Conservation (phyloP, 2,113 vertebrate species). For the Nipponia nippon region DNA sequence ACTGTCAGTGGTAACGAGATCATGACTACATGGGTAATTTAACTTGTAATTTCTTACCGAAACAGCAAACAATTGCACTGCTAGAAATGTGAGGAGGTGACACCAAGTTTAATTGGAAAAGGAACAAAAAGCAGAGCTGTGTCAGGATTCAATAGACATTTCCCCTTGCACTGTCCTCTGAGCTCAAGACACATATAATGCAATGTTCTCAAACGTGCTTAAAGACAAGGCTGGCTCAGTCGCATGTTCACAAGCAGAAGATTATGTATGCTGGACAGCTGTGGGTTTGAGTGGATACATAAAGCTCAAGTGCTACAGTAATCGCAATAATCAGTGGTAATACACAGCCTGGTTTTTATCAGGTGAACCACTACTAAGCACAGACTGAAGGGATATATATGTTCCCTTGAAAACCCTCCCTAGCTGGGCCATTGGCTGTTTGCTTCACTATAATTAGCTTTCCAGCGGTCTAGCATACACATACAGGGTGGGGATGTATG, state of each 20-base stretch:
- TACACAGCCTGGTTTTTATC: not conserved
- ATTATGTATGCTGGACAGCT: not conserved
- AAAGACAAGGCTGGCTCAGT: not conserved
- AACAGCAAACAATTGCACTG: not conserved
- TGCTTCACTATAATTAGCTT: not conserved
- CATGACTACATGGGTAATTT: not conserved
- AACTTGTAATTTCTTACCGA: not conserved
- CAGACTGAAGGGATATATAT: not conserved
- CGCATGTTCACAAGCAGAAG: not conserved
- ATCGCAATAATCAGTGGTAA: not conserved
- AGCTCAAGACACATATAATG: not conserved
- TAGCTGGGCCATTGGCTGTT: not conserved
- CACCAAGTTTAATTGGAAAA: not conserved
- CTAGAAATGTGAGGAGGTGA: not conserved
- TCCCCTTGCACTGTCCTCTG: not conserved
- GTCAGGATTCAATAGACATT: not conserved
- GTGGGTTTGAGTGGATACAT: not conserved
- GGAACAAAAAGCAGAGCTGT: not conserved
- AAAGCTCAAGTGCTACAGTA: not conserved
- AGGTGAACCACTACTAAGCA: not conserved
- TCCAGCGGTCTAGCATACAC: not conserved
- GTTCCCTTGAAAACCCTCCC: not conserved
- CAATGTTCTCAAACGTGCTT: not conserved
- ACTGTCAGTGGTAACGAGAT: not conserved
- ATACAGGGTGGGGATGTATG: not conserved